Percentiles rank a stretch among this genome's conserved stretches.
phyloP scores from a whole-genome alignment of 2,888 invertebrate species.

The Microdon myrmicae region DNA sequence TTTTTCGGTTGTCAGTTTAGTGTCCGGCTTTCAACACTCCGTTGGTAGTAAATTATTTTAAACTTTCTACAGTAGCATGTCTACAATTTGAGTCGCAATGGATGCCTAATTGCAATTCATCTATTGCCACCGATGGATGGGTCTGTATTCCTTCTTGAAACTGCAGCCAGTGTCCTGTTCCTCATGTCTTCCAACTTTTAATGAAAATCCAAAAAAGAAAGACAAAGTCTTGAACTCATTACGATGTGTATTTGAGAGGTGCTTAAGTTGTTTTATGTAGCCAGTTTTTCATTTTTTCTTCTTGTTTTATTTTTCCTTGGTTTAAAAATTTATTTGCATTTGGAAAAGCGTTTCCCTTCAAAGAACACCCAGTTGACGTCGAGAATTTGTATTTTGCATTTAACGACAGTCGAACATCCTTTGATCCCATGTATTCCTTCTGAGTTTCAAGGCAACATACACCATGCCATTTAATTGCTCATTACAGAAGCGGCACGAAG shows the following conservation, averaged over 20 bases:
- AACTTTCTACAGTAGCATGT: constrained; percentile 35
- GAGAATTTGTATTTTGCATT: constrained; percentile 37
- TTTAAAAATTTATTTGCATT: too few relatives aligned
- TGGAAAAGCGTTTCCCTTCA: too few relatives aligned
- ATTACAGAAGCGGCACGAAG: too few relatives aligned
- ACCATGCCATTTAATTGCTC: too few relatives aligned
- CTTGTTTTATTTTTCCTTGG: constrained; percentile 7
- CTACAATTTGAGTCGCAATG: constrained; percentile 34
- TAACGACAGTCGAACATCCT: constrained; percentile 26
- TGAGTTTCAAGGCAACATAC: constrained; percentile 1
- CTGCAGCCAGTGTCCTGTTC: constrained; percentile 3
- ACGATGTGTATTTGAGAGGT: constrained; percentile 4
- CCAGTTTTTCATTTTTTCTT: constrained; percentile 12
- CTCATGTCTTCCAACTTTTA: constrained; percentile 3
- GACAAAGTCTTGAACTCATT: constrained; percentile 31
- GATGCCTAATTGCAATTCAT: constrained; percentile 36
- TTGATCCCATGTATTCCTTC: constrained; percentile 7
- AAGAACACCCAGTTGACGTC: constrained; percentile 8
- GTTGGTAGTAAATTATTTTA: constrained; percentile 36
- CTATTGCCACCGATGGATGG: too few relatives aligned
- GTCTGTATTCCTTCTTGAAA: too few relatives aligned
- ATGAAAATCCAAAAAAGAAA: background rate
- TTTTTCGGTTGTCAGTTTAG: background rate
- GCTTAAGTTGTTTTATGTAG: constrained; percentile 21
- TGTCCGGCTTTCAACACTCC: background rate